Evolutionary conservation across 1,140 invertebrate species (phyloP), one percentile per base, ranked within the genome.

Genomic region (Cephus cinctus): DNA sequence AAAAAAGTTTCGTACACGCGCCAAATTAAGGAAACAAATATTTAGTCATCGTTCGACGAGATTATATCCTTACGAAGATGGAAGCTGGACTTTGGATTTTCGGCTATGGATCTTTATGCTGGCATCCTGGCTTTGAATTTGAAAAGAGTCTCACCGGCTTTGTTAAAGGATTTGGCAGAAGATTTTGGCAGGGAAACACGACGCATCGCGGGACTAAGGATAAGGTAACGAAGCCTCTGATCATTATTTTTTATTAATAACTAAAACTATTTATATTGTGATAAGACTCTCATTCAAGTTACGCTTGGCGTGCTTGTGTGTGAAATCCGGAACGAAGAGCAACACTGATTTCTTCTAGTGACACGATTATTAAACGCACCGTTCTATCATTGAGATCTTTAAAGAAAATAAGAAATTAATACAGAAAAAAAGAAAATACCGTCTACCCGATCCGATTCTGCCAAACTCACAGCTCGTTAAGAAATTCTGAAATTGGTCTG

Each of bases 171-270:
- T 94, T 85, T 66, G 77, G 82, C 1, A 78, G 91, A 32, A 80
- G 85, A 66, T 94, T 94, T 73, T 93, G 89, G 88, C 91, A 94
- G 73, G 90, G 90, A 30, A 94, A 92, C 64, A 84, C 81, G 8
- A 86, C 85, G 1, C 90, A 94, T 66, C 78, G 91, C 35, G 91
- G 90, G 5, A 88, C 86, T 1, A 75, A 78, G 12, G 71, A 85
- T n/a, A 86, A 88, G 83, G 91, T 93, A 78, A 79, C 58, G 64
- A 59, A 8, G 11, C 14, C 21, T 16, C 6, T 2, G 8, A 14
- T 27, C 15, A 8, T 8, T 38, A 38, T 35, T 34, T 8, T 32
- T 30, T 30, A 11, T 16, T 43, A 9, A 18, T 31, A 31, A 8
- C 11, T 5, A 40, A 19, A 40, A 40, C 18, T 45, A 34, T 1